Percentiles rank a stretch among this genome's conserved stretches.
Evolutionary conservation across 2,888 invertebrate genomes (phyloP).

Genomic region (Tiphia femorata): DNA sequence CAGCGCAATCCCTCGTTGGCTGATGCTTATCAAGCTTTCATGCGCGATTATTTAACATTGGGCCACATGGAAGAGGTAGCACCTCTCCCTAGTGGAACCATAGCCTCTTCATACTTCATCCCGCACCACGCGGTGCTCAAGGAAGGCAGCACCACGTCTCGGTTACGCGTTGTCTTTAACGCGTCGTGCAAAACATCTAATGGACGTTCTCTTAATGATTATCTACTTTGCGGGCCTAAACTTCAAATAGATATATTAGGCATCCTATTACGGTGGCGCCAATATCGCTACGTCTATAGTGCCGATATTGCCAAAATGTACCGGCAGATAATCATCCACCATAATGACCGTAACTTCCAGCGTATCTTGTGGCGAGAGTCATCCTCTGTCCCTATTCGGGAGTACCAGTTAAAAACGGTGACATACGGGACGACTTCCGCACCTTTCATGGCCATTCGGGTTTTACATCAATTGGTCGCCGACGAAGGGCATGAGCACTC

Average conservation of each 20-base stretch:
- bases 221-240: background rate
- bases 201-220: no score
- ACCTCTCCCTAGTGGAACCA: background rate
- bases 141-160: background rate
- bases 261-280: background rate
- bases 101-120: background rate
- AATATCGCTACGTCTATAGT: no score
- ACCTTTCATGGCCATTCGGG: background rate
- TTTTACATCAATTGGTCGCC: background rate
- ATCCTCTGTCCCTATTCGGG: background rate
- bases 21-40: background rate
- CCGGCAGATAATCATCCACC: no score
- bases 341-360: background rate
- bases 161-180: background rate
- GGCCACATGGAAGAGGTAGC: background rate
- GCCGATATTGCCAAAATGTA: no score
- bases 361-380: background rate
- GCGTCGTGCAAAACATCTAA: background rate
- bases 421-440: no score
- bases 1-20: background rate
- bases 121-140: background rate
- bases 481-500: background rate
- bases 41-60: background rate
- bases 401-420: background rate
- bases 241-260: background rate